These are phyloP conservation scores for Styela plicata DNA, from an alignment of 23 tunicate species.

Conservation along the genomic window DNA sequence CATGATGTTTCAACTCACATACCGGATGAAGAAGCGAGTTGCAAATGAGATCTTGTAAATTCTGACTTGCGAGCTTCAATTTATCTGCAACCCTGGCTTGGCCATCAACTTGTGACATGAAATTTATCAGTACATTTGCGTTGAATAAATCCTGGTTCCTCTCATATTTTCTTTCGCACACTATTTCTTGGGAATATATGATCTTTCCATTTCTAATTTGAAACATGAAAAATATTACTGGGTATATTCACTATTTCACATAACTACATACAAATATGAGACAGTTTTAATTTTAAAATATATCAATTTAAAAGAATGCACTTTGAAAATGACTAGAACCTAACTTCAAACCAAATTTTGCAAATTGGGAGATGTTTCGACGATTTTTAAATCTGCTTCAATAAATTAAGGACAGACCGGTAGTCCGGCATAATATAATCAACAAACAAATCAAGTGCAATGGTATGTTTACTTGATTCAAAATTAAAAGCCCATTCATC, in stretches of 20 bases:
- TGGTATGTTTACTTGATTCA: too few species aligned
- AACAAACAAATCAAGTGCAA: too few species aligned
- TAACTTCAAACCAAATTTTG: background rate
- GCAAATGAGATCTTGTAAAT: slow-evolving; percentile 22
- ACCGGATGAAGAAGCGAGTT: slow-evolving; percentile 13
- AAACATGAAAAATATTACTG: too few species aligned
- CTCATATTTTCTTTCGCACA: background rate
- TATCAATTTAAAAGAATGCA: background rate
- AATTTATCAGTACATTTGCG: background rate
- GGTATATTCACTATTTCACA: too few species aligned
- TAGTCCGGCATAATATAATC: too few species aligned
- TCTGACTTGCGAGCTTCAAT: background rate
- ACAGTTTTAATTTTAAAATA: background rate
- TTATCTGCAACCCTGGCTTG: background rate
- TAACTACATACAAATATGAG: too few species aligned
- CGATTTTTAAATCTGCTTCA: too few species aligned
- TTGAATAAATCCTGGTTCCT: background rate
- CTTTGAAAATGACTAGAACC: background rate
- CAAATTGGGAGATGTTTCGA: too few species aligned
- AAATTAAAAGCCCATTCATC: too few species aligned
- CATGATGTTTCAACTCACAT: background rate
- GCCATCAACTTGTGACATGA: background rate
- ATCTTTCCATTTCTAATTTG: slow-evolving; percentile 5
- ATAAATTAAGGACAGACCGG: too few species aligned
- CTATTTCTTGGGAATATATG: slow-evolving; percentile 28